Conservation (phyloP, 2,797 vertebrate genomes). For the Pampus argenteus region DNA sequence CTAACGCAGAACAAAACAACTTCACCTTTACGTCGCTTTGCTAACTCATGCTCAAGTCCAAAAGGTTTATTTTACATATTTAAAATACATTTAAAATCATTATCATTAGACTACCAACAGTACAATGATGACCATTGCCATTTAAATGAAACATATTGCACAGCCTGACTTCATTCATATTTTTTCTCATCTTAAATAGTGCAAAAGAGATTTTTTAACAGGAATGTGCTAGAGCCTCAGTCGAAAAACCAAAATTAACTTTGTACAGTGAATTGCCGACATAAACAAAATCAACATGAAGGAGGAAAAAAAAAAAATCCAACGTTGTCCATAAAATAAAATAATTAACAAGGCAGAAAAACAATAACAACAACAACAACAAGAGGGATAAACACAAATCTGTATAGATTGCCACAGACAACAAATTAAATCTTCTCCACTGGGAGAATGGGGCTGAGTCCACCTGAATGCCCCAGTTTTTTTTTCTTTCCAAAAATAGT, state of each 20-base stretch:
- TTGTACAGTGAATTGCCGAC: constrained; percentile 92
- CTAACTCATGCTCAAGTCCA: constrained; percentile 93
- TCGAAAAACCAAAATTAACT: constrained; percentile 82
- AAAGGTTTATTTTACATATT: constrained; percentile 99
- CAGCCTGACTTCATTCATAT: constrained; percentile 94
- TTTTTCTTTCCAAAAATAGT: constrained; percentile 71
- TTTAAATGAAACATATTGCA: constrained; percentile 94
- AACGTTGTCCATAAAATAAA: constrained; percentile 79
- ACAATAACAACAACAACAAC: constrained; percentile 45
- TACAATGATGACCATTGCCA: constrained; percentile 93
- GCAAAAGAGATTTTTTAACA: constrained; percentile 93
- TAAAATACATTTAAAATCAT: constrained; percentile 98
- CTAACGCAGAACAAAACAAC: constrained; percentile 80
- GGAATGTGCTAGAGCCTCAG: constrained; percentile 93
- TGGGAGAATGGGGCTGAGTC: constrained; percentile 86
- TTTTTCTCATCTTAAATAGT: constrained; percentile 94
- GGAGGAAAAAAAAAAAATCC: constrained; percentile 65
- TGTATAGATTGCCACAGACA: constrained; percentile 96
- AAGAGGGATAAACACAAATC: constrained; percentile 81
- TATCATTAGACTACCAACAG: constrained; percentile 92
- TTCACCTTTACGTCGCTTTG: constrained; percentile 83
- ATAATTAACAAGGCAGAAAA: constrained; percentile 73
- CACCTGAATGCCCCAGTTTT: constrained; percentile 79
- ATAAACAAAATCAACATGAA: constrained; percentile 82
- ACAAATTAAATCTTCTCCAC: constrained; percentile 90